phyloP scores from a whole-genome alignment of 2,888 invertebrate genomes.

The Dasypogon diadema region DNA sequence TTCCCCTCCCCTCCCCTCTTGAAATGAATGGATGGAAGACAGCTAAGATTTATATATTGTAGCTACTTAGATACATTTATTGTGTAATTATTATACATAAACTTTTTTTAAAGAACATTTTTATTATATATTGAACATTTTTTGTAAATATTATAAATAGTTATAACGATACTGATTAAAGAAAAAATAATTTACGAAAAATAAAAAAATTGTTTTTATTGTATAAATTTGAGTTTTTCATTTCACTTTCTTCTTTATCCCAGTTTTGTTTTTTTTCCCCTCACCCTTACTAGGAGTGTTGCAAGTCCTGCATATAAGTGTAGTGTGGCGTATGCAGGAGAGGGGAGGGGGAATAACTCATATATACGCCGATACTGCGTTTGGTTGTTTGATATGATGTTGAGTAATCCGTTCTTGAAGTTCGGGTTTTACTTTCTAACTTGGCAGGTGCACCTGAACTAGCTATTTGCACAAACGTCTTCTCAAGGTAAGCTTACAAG shows the following conservation, averaged over 20 bases:
- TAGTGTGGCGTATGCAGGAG: too few relatives aligned
- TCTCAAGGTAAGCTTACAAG: too few relatives aligned
- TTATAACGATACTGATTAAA: slow-evolving; percentile 45
- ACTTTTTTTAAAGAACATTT: slow-evolving; percentile 39
- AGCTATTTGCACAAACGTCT: too few relatives aligned
- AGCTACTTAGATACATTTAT: slow-evolving; percentile 42
- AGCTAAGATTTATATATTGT: slow-evolving; percentile 3
- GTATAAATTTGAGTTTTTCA: slow-evolving; percentile 2
- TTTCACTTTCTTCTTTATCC: not conserved
- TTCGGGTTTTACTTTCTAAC: too few relatives aligned
- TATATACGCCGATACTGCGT: too few relatives aligned
- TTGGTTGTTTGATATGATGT: too few relatives aligned
- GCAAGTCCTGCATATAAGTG: too few relatives aligned
- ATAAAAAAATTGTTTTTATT: slow-evolving; percentile 51
- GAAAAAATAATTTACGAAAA: slow-evolving; percentile 42
- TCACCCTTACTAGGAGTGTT: too few relatives aligned
- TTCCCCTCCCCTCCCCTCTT: not conserved
- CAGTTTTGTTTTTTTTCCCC: not conserved
- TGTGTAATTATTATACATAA: slow-evolving; percentile 40
- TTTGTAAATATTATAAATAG: slow-evolving; percentile 51
- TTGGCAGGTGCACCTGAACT: too few relatives aligned
- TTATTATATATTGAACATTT: slow-evolving; percentile 48
- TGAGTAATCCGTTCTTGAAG: too few relatives aligned
- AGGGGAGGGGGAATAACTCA: too few relatives aligned
- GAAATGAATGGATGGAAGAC: slow-evolving; percentile 6